phyloP scores from a whole-genome alignment of 2,113 vertebrate genomes.

The Cyanoderma ruficeps region DNA sequence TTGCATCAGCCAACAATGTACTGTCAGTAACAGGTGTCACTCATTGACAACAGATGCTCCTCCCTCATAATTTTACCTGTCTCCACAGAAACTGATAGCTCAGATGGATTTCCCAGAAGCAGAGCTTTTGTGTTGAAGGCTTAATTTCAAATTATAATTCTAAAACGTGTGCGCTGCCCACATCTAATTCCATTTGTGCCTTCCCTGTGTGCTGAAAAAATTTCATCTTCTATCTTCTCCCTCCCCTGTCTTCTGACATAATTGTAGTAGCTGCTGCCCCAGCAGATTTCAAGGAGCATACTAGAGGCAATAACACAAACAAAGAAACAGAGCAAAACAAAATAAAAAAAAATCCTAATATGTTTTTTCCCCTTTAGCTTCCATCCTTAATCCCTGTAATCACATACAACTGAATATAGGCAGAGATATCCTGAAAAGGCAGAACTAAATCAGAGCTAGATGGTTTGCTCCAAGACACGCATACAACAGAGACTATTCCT shows the following conservation, averaged over 20 bases:
- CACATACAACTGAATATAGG: background rate
- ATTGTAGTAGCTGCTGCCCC: background rate
- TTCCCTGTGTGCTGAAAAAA: background rate
- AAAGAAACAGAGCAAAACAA: background rate
- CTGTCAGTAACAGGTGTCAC: background rate
- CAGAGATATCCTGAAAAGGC: background rate
- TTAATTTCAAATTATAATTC: constrained; percentile 62
- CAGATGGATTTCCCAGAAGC: constrained; percentile 33
- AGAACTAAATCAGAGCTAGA: background rate
- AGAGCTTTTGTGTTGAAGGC: background rate
- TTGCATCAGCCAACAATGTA: background rate
- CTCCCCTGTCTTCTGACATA: background rate
- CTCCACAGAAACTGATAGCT: constrained; percentile 38
- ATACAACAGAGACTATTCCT: background rate
- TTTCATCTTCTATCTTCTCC: background rate
- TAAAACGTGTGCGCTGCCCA: background rate
- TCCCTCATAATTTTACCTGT: constrained; percentile 21
- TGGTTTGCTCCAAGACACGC: background rate
- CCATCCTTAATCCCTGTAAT: background rate
- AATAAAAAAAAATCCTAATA: background rate
- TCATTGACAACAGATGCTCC: background rate
- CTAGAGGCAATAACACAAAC: background rate
- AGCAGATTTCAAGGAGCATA: background rate
- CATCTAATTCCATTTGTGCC: constrained; percentile 52
- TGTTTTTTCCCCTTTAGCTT: background rate